Base-by-base conservation (phyloP, 2,888 invertebrate species). In the Baccha elongata region DNA sequence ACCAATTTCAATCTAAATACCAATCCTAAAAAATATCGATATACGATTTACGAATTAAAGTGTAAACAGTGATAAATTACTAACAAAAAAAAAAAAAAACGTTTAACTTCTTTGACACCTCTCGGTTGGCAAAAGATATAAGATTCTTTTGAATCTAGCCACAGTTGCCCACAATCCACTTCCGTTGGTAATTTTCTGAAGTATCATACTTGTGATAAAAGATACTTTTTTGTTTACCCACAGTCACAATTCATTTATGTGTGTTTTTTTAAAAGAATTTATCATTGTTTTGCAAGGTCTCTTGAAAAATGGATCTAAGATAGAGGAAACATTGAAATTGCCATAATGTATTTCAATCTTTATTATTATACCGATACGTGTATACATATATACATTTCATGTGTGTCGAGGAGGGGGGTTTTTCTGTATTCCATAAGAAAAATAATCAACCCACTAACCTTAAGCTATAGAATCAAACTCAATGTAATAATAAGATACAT, bases 401-500 rank as follows among this genome's bases (percentile, higher is more conserved):
- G 23, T 23, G 5, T 23, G 23, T 23, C 5, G 23, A 23, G 23
- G 23, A 4, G 5, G 23, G 3, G 23, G 3, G 23, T n/a, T n/a
- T n/a, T n/a, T 23, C 5, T 23, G 5, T 23, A 23, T 44, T 19
- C 19, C 0, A 37, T 55, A 21, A 37, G 13, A n/a, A 48, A 3
- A 55, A 55, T 55, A 55, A 55, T 29, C 11, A 60, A 29, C 29
- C 44, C 26, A 42, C 60, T 19, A 44, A 44, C 44, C 44, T 29
- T 11, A 29, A 19, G 29, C 29, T 44, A 29, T 40, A 32, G 19
- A 44, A 29, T 60, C n/a, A 29, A 60, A 44, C 44, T 60, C n/a
- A 29, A 42, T 60, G 15, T 29, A 17, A 60, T 44, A 44, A 44
- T 60, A 60, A 42, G 26, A 42, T 60, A 44, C 42, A 42, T 42